Evolutionary conservation across 2,888 invertebrate species (phyloP), one percentile per base, ranked within the genome.

Genomic region (Cryptus armator): DNA sequence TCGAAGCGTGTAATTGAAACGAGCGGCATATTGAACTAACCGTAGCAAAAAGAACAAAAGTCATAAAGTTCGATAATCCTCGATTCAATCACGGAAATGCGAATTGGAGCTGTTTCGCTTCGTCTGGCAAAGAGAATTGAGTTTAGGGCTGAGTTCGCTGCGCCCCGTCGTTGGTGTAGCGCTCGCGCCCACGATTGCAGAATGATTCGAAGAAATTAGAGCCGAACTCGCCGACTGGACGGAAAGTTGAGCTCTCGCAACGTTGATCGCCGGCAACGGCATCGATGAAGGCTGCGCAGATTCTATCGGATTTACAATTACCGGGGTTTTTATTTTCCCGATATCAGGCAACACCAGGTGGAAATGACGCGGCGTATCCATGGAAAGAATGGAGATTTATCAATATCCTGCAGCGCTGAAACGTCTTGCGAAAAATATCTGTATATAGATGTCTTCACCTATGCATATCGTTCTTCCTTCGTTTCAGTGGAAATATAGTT

Each of bases 301-400:
- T 46, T 72, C 80, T 84, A 84, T 84, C 84, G 84, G 84, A 76
- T 84, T 80, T 84, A 59, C 80, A 84, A 84, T 84, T 80, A 84
- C 75, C 84, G 70, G 48, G 19, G 64, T 84, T 82, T 83, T 84
- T 37, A 37, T 37, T 37, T 37, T 76, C 51, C 46, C 67, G 66
- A 37, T 59, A 76, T 80, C 76, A 43, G 59, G 43, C 24, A 80
- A 72, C 76, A 80, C 66, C 84, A 59, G 71, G 48, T 80, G 84
- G 80, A 71, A 84, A 84, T 76, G 80, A 84, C 76, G 71, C 43
- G 19, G 32, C 43, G 46, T 71, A 80, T 80, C 76, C 68, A 10
- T 32, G 68, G 43, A 70, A 72, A 56, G 51, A 76, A 71, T 71
- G 70, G 10, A 67, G 76, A 80, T 84, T 80, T 76, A 84, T 80